Conservation (phyloP, 2,888 invertebrate genomes). For the Nomada goodeniana region DNA sequence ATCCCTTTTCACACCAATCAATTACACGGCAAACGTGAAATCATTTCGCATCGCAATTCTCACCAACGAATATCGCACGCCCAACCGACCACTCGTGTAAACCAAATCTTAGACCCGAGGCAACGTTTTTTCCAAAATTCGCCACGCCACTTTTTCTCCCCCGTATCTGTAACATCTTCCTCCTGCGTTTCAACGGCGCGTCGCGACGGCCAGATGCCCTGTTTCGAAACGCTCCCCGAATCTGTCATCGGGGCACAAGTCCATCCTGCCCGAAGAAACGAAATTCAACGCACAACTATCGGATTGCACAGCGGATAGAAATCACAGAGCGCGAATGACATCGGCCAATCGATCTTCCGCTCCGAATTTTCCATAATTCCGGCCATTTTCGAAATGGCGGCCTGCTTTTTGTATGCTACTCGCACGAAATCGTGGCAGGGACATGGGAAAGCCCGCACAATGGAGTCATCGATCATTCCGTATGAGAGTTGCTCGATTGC, state of each 20-base stretch:
- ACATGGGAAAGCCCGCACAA: conserved; percentile 80
- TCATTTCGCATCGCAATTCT: background rate
- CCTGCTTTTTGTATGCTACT: conserved; percentile 74
- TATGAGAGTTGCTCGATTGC: conserved; percentile 81
- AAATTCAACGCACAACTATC: conserved; percentile 42
- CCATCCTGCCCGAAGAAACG: conserved; percentile 15
- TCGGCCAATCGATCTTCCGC: conserved; percentile 74
- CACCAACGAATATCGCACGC: background rate
- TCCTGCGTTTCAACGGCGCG: background rate
- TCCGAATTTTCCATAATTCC: conserved; percentile 82
- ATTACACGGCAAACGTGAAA: too few relatives aligned
- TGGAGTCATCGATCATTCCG: conserved; percentile 84
- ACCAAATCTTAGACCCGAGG: too few relatives aligned
- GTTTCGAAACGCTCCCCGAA: background rate
- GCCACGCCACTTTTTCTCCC: background rate
- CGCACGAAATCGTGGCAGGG: conserved; percentile 73
- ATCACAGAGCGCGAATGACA: conserved; percentile 59
- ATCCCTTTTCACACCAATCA: too few relatives aligned
- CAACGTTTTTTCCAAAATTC: background rate
- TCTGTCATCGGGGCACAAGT: conserved; percentile 35
- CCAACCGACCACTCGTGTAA: too few relatives aligned
- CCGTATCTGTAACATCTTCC: background rate
- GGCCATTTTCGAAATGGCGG: conserved; percentile 81
- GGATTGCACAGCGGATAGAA: conserved; percentile 50
- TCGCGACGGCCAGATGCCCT: conserved; percentile 17